Percentiles rank a stretch among this genome's conserved stretches.
These are phyloP conservation scores for Seriola aureovittata DNA, from an alignment of 2,113 vertebrate species.

Conservation along the genomic window DNA sequence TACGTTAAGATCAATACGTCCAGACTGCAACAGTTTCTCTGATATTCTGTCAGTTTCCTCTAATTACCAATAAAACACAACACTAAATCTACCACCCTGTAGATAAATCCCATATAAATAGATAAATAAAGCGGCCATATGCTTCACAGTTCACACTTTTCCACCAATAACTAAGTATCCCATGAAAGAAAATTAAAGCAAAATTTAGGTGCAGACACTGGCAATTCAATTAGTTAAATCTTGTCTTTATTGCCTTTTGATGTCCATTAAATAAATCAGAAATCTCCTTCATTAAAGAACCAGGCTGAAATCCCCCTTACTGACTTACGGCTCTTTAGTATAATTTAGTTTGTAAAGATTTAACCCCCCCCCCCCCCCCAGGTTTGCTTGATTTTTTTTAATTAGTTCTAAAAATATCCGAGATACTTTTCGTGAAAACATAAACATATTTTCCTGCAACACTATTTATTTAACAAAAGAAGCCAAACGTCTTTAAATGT, in stretches of 20 bases:
- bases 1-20: neutral
- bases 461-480: neutral
- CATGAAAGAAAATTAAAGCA: neutral
- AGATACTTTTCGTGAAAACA: neutral
- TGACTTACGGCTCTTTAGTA: neutral
- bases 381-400: neutral
- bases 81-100: neutral
- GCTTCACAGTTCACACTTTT: neutral
- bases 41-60: neutral
- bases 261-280: neutral
- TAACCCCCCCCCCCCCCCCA: no score
- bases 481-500: neutral
- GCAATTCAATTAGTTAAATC: neutral
- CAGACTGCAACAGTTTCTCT: neutral
- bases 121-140: neutral
- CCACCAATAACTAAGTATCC: neutral
- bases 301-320: neutral
- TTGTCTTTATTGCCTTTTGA: neutral
- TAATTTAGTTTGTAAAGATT: neutral
- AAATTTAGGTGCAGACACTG: neutral
- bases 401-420: neutral
- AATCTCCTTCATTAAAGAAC: neutral
- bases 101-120: neutral
- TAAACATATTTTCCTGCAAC: neutral
- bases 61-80: conserved; percentile 5